Conservation (phyloP, 2,888 invertebrate genomes). For the Ommatoiulus sabulosus region DNA sequence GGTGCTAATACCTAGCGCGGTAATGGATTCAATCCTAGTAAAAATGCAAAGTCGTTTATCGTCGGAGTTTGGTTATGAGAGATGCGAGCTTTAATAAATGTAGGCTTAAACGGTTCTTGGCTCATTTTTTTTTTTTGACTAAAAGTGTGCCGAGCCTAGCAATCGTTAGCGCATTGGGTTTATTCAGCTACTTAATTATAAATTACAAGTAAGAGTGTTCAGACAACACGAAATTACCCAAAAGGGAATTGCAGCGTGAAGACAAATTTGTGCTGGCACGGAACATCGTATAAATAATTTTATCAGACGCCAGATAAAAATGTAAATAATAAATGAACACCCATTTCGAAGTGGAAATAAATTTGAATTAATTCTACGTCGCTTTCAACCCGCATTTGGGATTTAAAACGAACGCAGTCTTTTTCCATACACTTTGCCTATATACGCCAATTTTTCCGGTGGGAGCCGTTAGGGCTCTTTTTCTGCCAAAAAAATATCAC, state of each 20-base stretch:
- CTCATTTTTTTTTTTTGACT: neutral
- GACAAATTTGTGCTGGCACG: conserved; percentile 40
- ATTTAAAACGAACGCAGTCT: neutral
- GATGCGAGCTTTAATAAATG: conserved; percentile 20
- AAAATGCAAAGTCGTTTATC: conserved; percentile 43
- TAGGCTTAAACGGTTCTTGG: neutral
- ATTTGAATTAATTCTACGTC: conserved; percentile 35
- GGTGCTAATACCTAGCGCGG: neutral
- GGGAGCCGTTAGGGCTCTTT: neutral
- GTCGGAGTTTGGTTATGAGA: conserved; percentile 8
- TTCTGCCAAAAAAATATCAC: conserved; percentile 1
- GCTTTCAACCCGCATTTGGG: conserved; percentile 31
- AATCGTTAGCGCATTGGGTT: neutral
- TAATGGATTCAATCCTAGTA: conserved; percentile 17
- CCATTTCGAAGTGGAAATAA: conserved; percentile 39
- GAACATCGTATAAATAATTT: conserved; percentile 32
- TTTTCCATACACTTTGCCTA: neutral
- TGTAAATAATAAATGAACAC: conserved; percentile 43
- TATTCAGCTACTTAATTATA: conserved; percentile 49
- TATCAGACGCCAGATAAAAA: conserved; percentile 43
- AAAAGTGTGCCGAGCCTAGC: conserved; percentile 14
- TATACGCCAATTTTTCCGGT: neutral
- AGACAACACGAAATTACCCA: conserved; percentile 39
- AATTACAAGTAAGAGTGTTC: conserved; percentile 48
- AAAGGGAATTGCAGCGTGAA: conserved; percentile 49